Base-by-base conservation (phyloP, 1,140 invertebrate species). In the Tetramorium parvispinum region DNA sequence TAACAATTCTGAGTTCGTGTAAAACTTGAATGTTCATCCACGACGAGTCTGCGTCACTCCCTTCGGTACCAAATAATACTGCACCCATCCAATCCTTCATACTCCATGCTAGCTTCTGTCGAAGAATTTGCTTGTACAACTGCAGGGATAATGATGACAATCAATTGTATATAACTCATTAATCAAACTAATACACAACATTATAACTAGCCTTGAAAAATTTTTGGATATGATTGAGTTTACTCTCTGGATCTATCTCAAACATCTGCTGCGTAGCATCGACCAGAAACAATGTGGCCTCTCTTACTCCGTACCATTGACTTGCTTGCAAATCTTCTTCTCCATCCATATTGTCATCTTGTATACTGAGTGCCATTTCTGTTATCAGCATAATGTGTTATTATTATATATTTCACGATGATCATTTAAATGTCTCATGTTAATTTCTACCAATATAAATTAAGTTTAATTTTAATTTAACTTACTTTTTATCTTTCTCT, bases 81-180 rank as follows among this genome's bases (percentile, higher is more conserved):
- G 93, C 49, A 40, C 91, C 90, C 88, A 93, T 91, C 88, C 88
- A 92, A 87, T 93, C 92, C 55, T 88, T 66, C 63, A 53, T 88
- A 43, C 89, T 92, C 81, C 76, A 89, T 7, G 73, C 65, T n/a
- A 92, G 66, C 51, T 93, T 92, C 46, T 91, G 85, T 0, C 85
- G 88, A 3, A 93, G 68, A 32, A 91, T 89, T 43, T 91, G 49
- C 10, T 71, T 79, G 10, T 85, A 86, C 11, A 37, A 37, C 82
- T 90, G 21, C 73, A n/a, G 18, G 11, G 6, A 61, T 43, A 24
- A 13, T 24, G 59, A 43, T 32, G 13, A 53, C 27, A 66, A 57
- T 82, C 10, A 78, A 27, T 65, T 43, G 55, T n/a, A n/a, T 5
- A 3, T 7, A 2, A 59, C 1, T 32, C 2, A 8, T 37, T 21